Conservation (phyloP, 2,888 invertebrate genomes). For the Capitulum mitella region DNA sequence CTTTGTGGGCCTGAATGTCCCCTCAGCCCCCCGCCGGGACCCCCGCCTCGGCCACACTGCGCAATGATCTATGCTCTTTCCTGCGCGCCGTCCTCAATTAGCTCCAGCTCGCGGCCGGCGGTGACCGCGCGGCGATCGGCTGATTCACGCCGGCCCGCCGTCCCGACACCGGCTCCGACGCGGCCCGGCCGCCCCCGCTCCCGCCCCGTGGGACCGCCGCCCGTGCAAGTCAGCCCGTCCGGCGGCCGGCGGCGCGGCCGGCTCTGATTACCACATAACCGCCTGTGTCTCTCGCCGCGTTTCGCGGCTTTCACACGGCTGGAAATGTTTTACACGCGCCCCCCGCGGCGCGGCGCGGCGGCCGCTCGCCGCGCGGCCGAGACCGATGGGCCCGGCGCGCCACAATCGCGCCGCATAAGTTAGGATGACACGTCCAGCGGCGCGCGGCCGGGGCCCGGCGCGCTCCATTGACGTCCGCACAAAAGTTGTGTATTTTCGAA, state of each 20-base stretch:
- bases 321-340: conserved; percentile 11
- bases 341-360: neutral
- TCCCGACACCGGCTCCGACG: no score
- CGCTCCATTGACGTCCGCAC: neutral
- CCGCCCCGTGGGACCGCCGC: no score
- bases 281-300: neutral
- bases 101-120: neutral
- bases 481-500: conserved; percentile 24
- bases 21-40: neutral
- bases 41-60: neutral
- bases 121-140: no score
- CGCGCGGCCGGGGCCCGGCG: neutral
- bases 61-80: neutral
- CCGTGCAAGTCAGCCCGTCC: no score
- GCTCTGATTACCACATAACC: conserved; percentile 21
- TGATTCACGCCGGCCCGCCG: no score
- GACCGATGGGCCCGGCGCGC: neutral
- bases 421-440: conserved; percentile 20
- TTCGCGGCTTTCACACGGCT: conserved; percentile 16
- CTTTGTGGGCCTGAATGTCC: conserved; percentile 15
- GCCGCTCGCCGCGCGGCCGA: neutral
- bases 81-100: neutral
- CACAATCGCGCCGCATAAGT: conserved; percentile 18
- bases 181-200: no score
- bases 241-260: neutral